Conservation (phyloP, 2,888 invertebrate species). For the Stramonita haemastoma region DNA sequence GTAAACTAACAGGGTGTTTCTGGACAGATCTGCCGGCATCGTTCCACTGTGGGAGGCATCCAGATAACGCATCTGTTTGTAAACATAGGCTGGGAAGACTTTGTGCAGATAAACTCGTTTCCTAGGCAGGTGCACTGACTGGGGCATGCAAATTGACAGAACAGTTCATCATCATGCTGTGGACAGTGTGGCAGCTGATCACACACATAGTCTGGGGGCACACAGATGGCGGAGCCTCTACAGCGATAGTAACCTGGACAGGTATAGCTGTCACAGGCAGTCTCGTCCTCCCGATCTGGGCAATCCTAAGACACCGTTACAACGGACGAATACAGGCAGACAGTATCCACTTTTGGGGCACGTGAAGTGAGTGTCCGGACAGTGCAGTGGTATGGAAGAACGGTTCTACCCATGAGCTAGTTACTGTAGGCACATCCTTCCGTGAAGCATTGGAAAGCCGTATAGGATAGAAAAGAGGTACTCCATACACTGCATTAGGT, state of each 20-base stretch:
- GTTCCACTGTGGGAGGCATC: neutral
- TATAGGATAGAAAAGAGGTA: too few relatives aligned
- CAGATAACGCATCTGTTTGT: neutral
- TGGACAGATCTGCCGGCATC: neutral
- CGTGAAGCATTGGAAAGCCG: too few relatives aligned
- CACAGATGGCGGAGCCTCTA: neutral
- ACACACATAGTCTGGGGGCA: neutral
- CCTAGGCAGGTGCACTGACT: neutral
- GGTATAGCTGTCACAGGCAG: neutral
- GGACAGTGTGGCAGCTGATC: neutral
- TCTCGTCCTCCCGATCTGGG: conserved; percentile 13
- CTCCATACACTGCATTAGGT: too few relatives aligned
- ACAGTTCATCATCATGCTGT: neutral
- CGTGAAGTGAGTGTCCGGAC: neutral
- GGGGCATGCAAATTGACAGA: neutral
- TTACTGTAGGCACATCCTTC: too few relatives aligned
- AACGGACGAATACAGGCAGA: conserved; percentile 8
- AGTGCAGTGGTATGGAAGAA: neutral
- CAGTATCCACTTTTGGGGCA: neutral
- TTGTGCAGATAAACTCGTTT: neutral
- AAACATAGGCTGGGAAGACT: neutral
- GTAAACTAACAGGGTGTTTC: neutral
- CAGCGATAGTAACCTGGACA: conserved; percentile 25
- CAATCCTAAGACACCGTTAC: conserved; percentile 16
- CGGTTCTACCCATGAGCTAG: too few relatives aligned